Conservation (phyloP, 2,888 invertebrate species). For the Xylocampa areola region DNA sequence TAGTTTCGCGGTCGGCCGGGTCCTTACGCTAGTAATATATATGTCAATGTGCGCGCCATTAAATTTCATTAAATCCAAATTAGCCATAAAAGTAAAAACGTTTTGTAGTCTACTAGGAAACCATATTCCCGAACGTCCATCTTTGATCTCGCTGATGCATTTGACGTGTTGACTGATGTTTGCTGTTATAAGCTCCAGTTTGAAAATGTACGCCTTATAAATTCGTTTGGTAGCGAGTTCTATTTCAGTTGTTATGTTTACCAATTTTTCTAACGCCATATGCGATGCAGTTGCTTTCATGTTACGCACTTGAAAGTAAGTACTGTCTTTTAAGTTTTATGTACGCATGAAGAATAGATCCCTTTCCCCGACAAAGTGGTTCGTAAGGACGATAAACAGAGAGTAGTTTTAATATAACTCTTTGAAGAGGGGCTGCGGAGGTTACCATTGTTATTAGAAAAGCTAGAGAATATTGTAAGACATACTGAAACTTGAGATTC, state of each 20-base stretch:
- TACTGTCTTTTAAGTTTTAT: constrained; percentile 50
- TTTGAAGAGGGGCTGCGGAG: constrained; percentile 9
- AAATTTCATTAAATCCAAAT: constrained; percentile 39
- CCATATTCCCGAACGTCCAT: constrained; percentile 52
- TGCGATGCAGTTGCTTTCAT: constrained; percentile 55
- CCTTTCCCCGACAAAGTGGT: constrained; percentile 48
- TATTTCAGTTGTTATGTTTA: constrained; percentile 62
- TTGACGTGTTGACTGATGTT: constrained; percentile 66
- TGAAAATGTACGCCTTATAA: constrained; percentile 53
- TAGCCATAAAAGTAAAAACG: constrained; percentile 49
- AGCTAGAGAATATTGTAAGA: constrained; percentile 10
- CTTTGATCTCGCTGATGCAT: constrained; percentile 65
- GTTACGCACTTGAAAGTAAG: constrained; percentile 56
- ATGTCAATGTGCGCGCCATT: constrained; percentile 15
- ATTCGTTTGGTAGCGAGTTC: constrained; percentile 52
- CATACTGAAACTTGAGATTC: constrained; percentile 4
- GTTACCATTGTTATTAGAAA: constrained; percentile 11
- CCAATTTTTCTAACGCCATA: constrained; percentile 62
- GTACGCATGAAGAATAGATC: constrained; percentile 29
- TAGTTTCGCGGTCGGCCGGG: no score
- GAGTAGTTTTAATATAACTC: constrained; percentile 37
- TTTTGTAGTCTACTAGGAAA: constrained; percentile 61
- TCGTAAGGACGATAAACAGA: constrained; percentile 49
- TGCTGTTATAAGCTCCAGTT: constrained; percentile 47
- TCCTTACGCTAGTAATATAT: no score